Conservation (phyloP, 2,888 invertebrate species). For the Zelleria hepariella region DNA sequence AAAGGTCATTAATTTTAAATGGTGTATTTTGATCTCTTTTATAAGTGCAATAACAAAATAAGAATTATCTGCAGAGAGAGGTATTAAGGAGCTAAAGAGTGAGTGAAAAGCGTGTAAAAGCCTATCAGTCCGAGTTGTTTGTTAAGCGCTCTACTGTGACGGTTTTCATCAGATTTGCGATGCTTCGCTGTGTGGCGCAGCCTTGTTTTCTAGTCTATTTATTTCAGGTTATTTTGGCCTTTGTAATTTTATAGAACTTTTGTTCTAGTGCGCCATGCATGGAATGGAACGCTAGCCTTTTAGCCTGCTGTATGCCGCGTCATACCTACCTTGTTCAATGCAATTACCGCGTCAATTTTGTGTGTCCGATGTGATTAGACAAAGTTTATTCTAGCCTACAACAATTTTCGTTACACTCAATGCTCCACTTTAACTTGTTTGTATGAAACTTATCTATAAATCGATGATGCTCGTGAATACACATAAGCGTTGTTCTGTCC, state of each 20-base stretch:
- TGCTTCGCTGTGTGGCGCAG: neutral
- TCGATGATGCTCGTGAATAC: neutral
- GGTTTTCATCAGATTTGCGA: neutral
- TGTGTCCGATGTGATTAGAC: neutral
- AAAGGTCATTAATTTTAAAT: neutral
- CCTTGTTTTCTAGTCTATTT: neutral
- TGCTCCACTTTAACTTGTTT: neutral
- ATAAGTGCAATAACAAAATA: neutral
- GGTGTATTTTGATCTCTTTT: neutral
- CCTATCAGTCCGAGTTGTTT: neutral
- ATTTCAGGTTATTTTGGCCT: neutral
- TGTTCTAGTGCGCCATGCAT: neutral
- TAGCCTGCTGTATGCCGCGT: neutral
- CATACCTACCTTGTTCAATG: neutral
- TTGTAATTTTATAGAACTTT: constrained; percentile 1
- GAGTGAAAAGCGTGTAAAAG: neutral
- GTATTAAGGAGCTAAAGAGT: neutral
- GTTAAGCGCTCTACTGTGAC: neutral
- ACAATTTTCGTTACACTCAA: neutral
- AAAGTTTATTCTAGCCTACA: neutral
- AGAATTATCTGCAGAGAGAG: neutral
- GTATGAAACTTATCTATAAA: neutral
- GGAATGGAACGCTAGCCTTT: neutral
- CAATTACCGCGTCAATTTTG: neutral
- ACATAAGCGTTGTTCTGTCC: neutral